These are phyloP conservation scores for Diplazon laetatorius DNA, from an alignment of 2,888 invertebrate species.

Conservation along the genomic window DNA sequence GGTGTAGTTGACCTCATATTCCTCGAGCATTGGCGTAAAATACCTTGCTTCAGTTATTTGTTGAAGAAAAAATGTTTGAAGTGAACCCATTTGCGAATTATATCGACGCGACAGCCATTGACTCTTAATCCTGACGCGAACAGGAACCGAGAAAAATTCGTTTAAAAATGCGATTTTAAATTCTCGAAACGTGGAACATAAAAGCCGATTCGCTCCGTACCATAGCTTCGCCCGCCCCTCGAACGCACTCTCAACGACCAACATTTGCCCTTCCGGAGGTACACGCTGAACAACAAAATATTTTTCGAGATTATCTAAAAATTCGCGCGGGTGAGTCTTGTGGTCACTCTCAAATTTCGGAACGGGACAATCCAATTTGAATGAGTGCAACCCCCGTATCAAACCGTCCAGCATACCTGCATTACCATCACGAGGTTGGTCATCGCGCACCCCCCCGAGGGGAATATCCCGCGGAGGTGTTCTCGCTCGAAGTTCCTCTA, in stretches of 20 bases:
- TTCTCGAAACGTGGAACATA: neutral
- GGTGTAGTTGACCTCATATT: constrained; percentile 44
- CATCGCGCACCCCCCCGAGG: too few species aligned
- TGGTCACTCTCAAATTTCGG: too few species aligned
- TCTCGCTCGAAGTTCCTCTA: too few species aligned
- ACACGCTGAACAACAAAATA: constrained; percentile 8
- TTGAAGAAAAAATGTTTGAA: constrained; percentile 41
- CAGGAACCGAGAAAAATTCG: constrained; percentile 48
- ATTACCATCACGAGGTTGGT: too few species aligned
- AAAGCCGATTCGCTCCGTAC: constrained; percentile 19
- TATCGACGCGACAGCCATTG: constrained; percentile 30
- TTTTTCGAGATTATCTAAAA: constrained; percentile 16
- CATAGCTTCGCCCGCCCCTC: constrained; percentile 25
- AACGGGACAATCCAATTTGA: too few species aligned
- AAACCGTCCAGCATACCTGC: too few species aligned
- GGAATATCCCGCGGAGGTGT: too few species aligned
- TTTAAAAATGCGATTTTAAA: constrained; percentile 19
- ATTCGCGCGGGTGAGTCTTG: neutral
- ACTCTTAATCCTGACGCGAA: constrained; percentile 32
- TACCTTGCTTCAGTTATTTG: constrained; percentile 43
- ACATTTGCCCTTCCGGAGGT: neutral
- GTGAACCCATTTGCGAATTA: constrained; percentile 10
- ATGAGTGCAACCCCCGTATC: too few species aligned
- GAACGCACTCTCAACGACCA: too few species aligned
- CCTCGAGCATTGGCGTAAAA: constrained; percentile 22